Conservation (phyloP, 2,797 vertebrate species). For the Allobates femoralis region DNA sequence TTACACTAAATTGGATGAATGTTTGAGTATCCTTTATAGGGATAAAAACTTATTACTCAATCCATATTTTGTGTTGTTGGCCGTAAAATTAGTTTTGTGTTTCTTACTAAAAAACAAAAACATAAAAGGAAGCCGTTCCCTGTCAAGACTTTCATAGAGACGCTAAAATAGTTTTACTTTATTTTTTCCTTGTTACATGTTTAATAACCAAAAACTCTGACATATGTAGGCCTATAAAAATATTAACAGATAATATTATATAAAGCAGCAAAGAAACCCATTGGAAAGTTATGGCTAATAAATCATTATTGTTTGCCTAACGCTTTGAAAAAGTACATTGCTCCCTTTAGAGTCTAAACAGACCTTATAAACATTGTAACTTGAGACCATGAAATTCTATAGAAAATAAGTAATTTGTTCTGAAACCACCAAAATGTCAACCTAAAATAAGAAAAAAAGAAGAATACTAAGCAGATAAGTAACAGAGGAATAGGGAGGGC, state of each 20-base stretch:
- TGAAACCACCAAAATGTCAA: not conserved
- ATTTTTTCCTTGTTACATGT: not conserved
- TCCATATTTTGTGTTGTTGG: not conserved
- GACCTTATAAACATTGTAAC: no score
- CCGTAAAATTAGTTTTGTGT: constrained; percentile 17
- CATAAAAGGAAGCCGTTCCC: no score
- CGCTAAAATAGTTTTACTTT: not conserved
- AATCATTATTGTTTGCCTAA: not conserved
- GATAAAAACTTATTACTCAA: not conserved
- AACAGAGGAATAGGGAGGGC: not conserved
- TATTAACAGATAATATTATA: no score
- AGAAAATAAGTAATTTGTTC: not conserved
- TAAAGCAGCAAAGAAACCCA: no score
- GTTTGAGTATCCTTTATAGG: constrained; percentile 35
- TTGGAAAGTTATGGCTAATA: not conserved
- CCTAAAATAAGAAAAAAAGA: not conserved
- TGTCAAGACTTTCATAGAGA: not conserved
- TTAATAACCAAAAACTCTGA: not conserved
- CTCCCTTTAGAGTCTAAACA: no score
- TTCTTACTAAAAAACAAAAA: not conserved
- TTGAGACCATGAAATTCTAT: not conserved
- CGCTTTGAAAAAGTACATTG: not conserved
- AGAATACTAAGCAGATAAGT: not conserved
- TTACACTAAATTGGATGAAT: constrained; percentile 30
- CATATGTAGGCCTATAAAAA: no score